These are phyloP conservation scores for Diploscapter pachys DNA, from an alignment of 1,140 invertebrate genomes.

Conservation along the genomic window DNA sequence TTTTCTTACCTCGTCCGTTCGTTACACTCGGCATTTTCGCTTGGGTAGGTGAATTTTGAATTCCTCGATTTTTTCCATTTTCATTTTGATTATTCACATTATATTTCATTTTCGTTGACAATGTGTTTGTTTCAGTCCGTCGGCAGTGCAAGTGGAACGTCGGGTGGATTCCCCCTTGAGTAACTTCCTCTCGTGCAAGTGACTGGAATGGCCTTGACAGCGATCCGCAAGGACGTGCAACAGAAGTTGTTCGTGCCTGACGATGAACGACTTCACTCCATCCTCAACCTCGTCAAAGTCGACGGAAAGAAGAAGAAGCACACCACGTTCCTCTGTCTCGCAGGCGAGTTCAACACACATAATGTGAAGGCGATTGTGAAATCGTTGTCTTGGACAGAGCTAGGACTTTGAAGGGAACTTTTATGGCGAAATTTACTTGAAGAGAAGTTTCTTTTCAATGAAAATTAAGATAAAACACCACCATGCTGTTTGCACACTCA, in stretches of 20 bases:
- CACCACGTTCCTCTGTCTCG: conserved; percentile 59
- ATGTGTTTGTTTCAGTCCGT: neutral
- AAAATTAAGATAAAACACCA: no score
- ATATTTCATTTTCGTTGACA: neutral
- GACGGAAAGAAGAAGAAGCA: conserved; percentile 54
- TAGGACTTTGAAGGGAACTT: no score
- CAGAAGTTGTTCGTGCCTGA: conserved; percentile 58
- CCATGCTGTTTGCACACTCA: no score
- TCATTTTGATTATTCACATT: neutral
- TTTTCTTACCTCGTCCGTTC: no score
- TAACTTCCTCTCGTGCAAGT: neutral
- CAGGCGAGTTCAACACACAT: conserved; percentile 40
- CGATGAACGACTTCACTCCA: conserved; percentile 60
- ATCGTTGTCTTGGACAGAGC: neutral
- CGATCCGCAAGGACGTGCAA: conserved; percentile 31
- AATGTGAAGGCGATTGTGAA: neutral
- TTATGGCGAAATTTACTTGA: no score
- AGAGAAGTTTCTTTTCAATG: no score
- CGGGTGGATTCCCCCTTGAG: no score
- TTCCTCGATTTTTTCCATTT: neutral
- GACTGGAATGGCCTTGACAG: conserved; percentile 13
- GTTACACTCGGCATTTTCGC: no score
- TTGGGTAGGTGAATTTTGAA: no score
- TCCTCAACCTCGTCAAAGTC: conserved; percentile 60
- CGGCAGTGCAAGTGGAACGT: no score